Evolutionary conservation across 2,797 vertebrate species (phyloP), one percentile per base, ranked within the genome.

Genomic region (Xenops minutus): DNA sequence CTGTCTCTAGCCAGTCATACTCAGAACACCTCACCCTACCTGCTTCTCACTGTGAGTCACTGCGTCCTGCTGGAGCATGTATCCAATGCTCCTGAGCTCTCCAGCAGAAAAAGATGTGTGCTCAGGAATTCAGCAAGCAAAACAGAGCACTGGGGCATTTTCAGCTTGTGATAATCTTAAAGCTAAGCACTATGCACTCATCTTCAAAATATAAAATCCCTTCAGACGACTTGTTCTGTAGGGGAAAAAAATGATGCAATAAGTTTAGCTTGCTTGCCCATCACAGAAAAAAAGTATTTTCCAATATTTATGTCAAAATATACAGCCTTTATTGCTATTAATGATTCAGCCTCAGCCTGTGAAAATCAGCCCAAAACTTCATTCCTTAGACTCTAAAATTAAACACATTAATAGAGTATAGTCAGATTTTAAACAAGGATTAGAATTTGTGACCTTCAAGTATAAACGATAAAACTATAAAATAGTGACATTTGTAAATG

Each of bases 401-500:
- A 58, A 88, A 61, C 26, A 66, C 20, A 72, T 36, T 11, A 48
- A 94, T 23, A n/a, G 14, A 91, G 6, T 66, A 86, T 12, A 61
- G 27, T 13, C 34, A 87, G 18, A 86, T 88, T 88, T 90, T n/a
- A 88, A 95, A 79, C 34, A 75, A 82, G n/a, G 56, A 74, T 77
- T 96, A 73, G 41, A 88, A 93, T 66, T 86, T 89, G 8, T 93
- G 74, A 67, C 63, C 71, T 96, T 94, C 41, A 41, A 69, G 20
- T 55, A 86, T 54, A 94, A 89, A 93, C 71, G 89, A 44, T 44
- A 21, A 44, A 44, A 44, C 20, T 44, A 44, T 95, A 66, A 49
- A 90, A 94, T 51, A 75, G 6, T 86, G 63, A 85, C 82, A 95
- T 91, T 92, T 93, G 63, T 36, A 96, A 88, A 85, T 89, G 34